These are phyloP conservation scores for Drosophila silvestris DNA, from an alignment of 2,888 invertebrate species.

Conservation along the genomic window DNA sequence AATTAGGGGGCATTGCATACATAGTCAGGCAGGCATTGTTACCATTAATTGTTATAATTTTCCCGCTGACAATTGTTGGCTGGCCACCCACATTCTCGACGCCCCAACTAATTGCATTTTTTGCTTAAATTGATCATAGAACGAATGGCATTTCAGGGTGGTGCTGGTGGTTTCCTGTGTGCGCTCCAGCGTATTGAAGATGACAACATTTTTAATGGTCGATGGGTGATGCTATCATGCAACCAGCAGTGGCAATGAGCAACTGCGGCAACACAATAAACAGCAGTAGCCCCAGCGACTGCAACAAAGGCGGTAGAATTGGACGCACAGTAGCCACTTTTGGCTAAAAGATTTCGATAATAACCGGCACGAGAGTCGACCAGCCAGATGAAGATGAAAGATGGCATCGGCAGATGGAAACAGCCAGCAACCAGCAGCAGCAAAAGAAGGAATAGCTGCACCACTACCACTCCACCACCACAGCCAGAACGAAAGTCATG, in stretches of 20 bases:
- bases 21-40: neutral
- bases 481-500: constrained; percentile 19
- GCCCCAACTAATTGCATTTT: constrained; percentile 60
- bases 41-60: constrained; percentile 10
- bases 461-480: neutral
- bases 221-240: constrained; percentile 46
- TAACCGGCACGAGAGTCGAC: constrained; percentile 41
- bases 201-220: constrained; percentile 62
- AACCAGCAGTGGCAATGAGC: constrained; percentile 22
- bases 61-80: constrained; percentile 10
- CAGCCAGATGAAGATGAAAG: constrained; percentile 57
- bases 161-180: constrained; percentile 16
- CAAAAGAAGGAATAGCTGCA: neutral
- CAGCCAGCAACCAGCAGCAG: constrained; percentile 1
- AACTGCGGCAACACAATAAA: constrained; percentile 25
- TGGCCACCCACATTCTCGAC: constrained; percentile 55
- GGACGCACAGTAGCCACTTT: constrained; percentile 75
- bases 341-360: constrained; percentile 77
- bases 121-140: constrained; percentile 69
- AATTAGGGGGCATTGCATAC: neutral
- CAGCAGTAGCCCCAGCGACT: constrained; percentile 8
- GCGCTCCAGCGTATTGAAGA: constrained; percentile 7
- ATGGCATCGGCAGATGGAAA: constrained; percentile 39
- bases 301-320: constrained; percentile 37
- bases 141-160: constrained; percentile 61